Conservation (phyloP, 2,888 invertebrate genomes). For the Julus scandinavius region DNA sequence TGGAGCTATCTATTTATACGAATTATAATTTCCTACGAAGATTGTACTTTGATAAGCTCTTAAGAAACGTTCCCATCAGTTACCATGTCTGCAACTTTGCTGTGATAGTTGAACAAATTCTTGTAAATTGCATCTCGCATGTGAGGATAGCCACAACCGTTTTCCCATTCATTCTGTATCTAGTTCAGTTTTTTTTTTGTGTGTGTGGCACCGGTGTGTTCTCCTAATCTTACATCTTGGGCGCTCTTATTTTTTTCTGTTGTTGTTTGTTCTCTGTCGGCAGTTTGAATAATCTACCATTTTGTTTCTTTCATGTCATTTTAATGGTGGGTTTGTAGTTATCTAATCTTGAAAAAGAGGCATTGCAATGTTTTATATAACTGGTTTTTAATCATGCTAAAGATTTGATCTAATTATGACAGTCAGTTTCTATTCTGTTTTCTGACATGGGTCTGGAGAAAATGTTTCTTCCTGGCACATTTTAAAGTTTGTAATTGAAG, state of each 20-base stretch:
- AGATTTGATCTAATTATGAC: background rate
- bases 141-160: background rate
- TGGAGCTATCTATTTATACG: background rate
- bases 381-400: background rate
- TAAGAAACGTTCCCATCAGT: background rate
- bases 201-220: background rate
- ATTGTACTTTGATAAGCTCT: background rate
- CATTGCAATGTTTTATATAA: background rate
- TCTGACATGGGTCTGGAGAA: background rate
- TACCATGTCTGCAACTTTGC: background rate
- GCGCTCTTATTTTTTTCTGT: background rate
- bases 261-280: background rate
- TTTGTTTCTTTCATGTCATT: background rate
- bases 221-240: background rate
- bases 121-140: background rate
- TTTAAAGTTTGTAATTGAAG: too few species aligned
- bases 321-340: background rate
- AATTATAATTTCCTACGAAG: background rate
- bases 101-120: background rate
- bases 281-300: background rate
- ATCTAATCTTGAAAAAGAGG: background rate
- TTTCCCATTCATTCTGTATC: conserved; percentile 9
- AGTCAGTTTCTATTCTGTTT: background rate
- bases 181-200: background rate
- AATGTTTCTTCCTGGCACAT: background rate